A percentile compares a stretch with the other conserved stretches of the same genome.
Evolutionary conservation across 2,113 vertebrate species (phyloP).

Genomic region (Pholis gunnellus): DNA sequence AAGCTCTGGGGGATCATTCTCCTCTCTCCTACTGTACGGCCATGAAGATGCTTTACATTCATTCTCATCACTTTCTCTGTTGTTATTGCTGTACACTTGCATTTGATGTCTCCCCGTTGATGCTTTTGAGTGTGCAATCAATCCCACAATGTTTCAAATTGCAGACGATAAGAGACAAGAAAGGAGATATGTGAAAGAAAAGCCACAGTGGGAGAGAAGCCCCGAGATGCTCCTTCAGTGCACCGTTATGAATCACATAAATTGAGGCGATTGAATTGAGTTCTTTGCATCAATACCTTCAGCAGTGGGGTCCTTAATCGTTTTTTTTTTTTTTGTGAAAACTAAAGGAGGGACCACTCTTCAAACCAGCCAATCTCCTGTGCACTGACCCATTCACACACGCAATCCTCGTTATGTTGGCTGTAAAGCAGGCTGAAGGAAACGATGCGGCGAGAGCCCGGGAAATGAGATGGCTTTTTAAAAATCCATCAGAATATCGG

Average conservation of each 20-base stretch:
- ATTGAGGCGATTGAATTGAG: conserved; percentile 10
- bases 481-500: conserved; percentile 40
- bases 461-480: conserved; percentile 44
- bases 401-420: conserved; percentile 26
- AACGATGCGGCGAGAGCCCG: conserved; percentile 7
- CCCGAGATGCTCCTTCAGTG: background rate
- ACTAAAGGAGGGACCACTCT: background rate
- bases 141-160: background rate
- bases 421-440: conserved; percentile 28
- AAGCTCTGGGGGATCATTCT: background rate
- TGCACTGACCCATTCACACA: conserved; percentile 17
- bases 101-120: background rate
- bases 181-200: background rate
- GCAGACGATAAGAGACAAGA: background rate
- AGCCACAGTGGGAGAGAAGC: background rate
- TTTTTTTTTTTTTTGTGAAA: conserved; percentile 14
- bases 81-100: no score
- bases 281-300: background rate
- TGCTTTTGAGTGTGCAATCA: background rate
- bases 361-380: conserved; percentile 25
- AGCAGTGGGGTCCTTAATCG: conserved; percentile 1
- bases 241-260: background rate
- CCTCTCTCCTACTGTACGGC: background rate
- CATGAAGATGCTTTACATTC: background rate
- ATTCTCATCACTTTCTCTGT: background rate